Evolutionary conservation across 2,888 invertebrate genomes (phyloP).

Genomic region (Chaetoderma sp.): DNA sequence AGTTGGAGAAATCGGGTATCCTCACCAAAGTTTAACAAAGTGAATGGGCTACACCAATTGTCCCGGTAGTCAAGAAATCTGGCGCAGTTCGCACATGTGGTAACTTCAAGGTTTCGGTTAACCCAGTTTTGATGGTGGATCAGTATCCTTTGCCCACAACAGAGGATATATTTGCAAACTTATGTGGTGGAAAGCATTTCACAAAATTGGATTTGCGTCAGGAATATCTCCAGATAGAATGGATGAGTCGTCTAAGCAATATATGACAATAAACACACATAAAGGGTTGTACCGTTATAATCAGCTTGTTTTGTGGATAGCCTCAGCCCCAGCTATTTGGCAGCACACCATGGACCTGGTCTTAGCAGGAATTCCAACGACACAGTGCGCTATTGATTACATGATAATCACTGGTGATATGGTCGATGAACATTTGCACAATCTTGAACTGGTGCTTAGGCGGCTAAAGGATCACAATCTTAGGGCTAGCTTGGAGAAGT

Average conservation of each 20-base stretch:
- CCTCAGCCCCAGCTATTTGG: conserved; percentile 25
- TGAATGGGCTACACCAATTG: conserved; percentile 48
- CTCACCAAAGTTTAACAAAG: conserved; percentile 26
- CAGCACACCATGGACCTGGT: conserved; percentile 12
- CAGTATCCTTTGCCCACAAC: conserved; percentile 26
- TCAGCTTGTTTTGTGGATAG: conserved; percentile 13
- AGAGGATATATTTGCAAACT: conserved; percentile 18
- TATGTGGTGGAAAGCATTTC: conserved; percentile 28
- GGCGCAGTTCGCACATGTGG: conserved; percentile 31
- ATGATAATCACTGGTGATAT: conserved; percentile 3
- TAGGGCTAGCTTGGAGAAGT: conserved; percentile 6
- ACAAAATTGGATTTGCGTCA: conserved; percentile 25
- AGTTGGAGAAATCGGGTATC: conserved; percentile 20
- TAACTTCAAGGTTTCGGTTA: conserved; percentile 32
- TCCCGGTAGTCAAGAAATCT: conserved; percentile 42
- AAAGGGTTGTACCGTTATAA: conserved; percentile 19
- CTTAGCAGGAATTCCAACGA: neutral
- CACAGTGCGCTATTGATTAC: neutral
- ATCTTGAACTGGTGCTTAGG: neutral
- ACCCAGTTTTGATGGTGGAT: conserved; percentile 17
- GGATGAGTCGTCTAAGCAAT: conserved; percentile 27
- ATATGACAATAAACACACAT: conserved; percentile 16
- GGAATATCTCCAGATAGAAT: conserved; percentile 23
- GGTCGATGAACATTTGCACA: neutral
- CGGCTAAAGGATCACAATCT: neutral